Evolutionary conservation across 2,113 vertebrate genomes (phyloP), one percentile per base, ranked within the genome.

Genomic region (Pangasianodon gigas): DNA sequence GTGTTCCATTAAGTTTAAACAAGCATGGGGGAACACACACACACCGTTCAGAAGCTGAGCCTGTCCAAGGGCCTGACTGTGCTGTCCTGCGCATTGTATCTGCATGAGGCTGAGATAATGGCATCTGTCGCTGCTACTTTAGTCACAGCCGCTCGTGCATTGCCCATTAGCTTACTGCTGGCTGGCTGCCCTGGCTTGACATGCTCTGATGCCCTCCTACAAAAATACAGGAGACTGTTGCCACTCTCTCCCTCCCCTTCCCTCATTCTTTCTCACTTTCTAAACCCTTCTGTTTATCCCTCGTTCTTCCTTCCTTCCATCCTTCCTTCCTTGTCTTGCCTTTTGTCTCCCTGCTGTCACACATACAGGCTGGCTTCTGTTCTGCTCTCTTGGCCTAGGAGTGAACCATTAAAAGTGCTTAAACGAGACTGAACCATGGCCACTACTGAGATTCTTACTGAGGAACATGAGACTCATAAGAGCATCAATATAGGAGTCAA

Each of bases 101-200:
- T 95, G 93, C 93, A 94, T 94, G 93, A 93, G 93, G 93, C 92
- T 94, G 94, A 95, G 94, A 95, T 95, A 95, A 96, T 95, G 94
- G 94, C 94, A 94, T 95, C 94, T 95, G 95, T 94, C 95, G 93
- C 94, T 94, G 94, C 93, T 93, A 93, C 93, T 95, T 95, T 95
- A 94, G 94, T 95, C 94, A 94, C 93, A 81, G 89, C 84, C 87
- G 91, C 93, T 93, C 91, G 89, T 77, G 82, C 87, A 58, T 86
- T 91, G 87, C 90, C 91, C 91, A 91, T 91, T 93, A 93, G 89
- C 89, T 88, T 77, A 85, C 89, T 91, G 75, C 90, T 92, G 85
- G 92, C 90, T 92, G 92, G 90, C 93, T 95, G 94, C 94, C 93
- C 91, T 92, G 81, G 75, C 85, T 85, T 92, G 91, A 94, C 94